Conservation (phyloP, 2,113 vertebrate species). For the Sminthopsis crassicaudata region DNA sequence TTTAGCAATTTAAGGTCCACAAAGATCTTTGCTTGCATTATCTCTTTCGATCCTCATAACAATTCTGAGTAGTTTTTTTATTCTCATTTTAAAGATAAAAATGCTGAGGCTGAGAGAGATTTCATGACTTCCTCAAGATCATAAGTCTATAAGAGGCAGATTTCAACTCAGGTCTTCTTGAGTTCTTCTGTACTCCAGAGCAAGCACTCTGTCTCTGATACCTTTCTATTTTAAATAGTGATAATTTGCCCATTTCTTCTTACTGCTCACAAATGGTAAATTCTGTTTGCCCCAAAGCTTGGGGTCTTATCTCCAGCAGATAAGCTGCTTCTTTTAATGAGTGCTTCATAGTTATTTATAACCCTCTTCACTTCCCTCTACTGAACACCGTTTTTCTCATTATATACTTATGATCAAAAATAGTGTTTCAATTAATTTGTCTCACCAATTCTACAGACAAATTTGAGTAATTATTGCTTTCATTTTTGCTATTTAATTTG, state of each 20-base stretch:
- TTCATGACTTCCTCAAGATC: not conserved
- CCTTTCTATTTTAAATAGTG: not conserved
- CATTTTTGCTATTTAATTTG: conserved; percentile 81
- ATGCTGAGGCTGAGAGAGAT: not conserved
- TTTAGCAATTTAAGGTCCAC: not conserved
- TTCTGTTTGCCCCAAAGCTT: conserved; percentile 29
- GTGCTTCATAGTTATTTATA: conserved; percentile 66
- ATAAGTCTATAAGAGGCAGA: not conserved
- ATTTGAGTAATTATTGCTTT: conserved; percentile 81
- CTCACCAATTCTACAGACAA: conserved; percentile 77
- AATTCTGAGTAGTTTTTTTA: not conserved
- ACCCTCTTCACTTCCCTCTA: conserved; percentile 63
- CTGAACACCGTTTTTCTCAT: conserved; percentile 70
- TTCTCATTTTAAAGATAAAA: not conserved
- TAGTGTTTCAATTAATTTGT: conserved; percentile 79
- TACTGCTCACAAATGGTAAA: conserved; percentile 15
- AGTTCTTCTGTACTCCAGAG: not conserved
- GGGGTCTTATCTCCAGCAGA: conserved; percentile 16
- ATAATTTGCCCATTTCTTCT: not conserved
- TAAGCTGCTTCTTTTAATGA: conserved; percentile 55
- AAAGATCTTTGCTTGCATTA: not conserved
- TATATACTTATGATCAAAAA: conserved; percentile 76
- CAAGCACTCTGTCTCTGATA: not conserved
- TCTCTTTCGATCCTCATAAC: not conserved
- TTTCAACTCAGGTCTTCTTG: not conserved